Base-by-base conservation (phyloP, 2,113 vertebrate genomes). In the Macrotus californicus region DNA sequence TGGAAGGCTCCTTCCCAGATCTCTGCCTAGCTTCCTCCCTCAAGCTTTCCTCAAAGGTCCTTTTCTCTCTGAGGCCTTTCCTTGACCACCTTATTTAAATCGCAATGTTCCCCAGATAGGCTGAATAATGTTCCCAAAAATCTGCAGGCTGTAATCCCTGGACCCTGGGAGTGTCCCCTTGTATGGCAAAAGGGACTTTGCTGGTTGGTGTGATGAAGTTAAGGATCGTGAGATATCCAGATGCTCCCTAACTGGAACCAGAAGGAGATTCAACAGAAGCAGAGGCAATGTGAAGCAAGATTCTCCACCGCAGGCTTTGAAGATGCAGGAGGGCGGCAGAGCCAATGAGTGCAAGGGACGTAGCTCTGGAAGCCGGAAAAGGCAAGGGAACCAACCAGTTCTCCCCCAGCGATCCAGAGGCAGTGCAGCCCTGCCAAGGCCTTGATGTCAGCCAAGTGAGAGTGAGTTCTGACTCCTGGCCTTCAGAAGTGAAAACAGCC, bases 341-440 rank as follows among this genome's bases (percentile, higher is more conserved):
- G 54, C 39, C 66, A 50, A 89, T 43, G 43, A 87, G 81, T 29
- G 59, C 46, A 56, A 92, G 48, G 73, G 80, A 90, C 48, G 73
- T 22, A 36, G 6, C 5, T 75, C 66, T 18, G 41, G 91, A 67
- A 31, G 34, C 64, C 12, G 14, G 36, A 69, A 67, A 43, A 43
- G 67, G 31, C 6, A 10, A 66, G 41, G 77, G 76, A 52, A 39
- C 14, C 0, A 14, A 43, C 2, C 2, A 14, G 52, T 43, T 70
- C 59, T 82, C 31, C 56, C 67, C 16, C 5, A 19, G 43, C 8
- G 21, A 24, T 59, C 4, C 6, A 1, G 12, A n/a, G 83, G 69
- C 31, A 41, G 34, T 12, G 4, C 5, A 8, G 50, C n/a, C 50
- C 87, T 24, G 34, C 24, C 11, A 15, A 34, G 31, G 59, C 50